Conservation (phyloP, 2,888 invertebrate species). For the Tipula vernalis region DNA sequence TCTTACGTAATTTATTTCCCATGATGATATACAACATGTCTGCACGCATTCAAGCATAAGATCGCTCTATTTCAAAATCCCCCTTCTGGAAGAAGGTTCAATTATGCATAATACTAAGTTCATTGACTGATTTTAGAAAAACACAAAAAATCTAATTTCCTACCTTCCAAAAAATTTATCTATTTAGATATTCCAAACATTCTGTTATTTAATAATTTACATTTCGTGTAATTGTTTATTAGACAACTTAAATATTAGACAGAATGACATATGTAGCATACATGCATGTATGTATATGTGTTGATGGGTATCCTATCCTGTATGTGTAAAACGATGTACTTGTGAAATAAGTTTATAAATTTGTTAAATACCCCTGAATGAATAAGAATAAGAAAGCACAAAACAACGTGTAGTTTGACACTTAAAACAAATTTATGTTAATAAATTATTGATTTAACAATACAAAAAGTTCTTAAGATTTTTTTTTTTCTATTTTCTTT, state of each 20-base stretch:
- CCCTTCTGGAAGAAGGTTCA: not conserved
- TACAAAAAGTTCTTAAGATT: not conserved
- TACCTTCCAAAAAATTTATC: not conserved
- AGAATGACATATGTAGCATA: not conserved
- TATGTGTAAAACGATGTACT: not conserved
- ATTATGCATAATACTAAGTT: not conserved
- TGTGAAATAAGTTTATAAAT: not conserved
- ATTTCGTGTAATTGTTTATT: not conserved
- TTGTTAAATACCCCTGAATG: not conserved
- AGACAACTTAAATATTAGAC: not conserved
- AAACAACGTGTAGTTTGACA: constrained; percentile 1
- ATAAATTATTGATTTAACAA: constrained; percentile 10
- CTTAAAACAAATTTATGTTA: not conserved
- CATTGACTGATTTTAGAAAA: not conserved
- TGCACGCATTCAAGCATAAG: not conserved
- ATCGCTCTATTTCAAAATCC: not conserved
- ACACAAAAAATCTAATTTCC: not conserved
- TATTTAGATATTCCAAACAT: not conserved
- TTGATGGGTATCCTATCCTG: not conserved
- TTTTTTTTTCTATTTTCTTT: not conserved
- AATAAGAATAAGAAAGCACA: not conserved
- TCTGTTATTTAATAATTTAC: not conserved
- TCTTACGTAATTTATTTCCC: not conserved
- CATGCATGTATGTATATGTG: not conserved
- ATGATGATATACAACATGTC: not conserved